Percentiles rank a stretch among this genome's conserved stretches.
Evolutionary conservation across 1,140 invertebrate species (phyloP).

Genomic region (Brachionus rotundiformis): DNA sequence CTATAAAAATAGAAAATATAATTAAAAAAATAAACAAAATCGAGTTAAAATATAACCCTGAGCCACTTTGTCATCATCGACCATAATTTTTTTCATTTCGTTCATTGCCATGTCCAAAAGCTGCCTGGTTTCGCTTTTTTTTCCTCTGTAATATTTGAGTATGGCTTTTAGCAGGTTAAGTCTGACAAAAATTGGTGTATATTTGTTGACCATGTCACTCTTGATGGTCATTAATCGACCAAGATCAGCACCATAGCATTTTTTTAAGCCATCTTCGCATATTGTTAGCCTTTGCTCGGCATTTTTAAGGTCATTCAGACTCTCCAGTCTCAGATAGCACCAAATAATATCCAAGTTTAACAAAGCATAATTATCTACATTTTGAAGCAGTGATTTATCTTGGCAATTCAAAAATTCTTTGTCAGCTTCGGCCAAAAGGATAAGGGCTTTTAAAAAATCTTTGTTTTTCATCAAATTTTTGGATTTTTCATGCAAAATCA

Average conservation of each 20-base stretch:
- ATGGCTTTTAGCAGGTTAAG: slow-evolving; percentile 33
- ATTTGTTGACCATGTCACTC: background rate
- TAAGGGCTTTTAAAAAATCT: slow-evolving; percentile 71
- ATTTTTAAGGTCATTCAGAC: slow-evolving; percentile 72
- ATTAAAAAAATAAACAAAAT: background rate
- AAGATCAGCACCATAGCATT: slow-evolving; percentile 73
- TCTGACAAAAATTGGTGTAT: slow-evolving; percentile 39
- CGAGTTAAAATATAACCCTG: background rate
- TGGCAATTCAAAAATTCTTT: slow-evolving; percentile 67
- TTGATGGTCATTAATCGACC: slow-evolving; percentile 72
- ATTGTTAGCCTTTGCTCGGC: slow-evolving; percentile 68
- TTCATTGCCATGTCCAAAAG: slow-evolving; percentile 1
- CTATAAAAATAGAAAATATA: background rate
- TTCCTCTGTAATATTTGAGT: slow-evolving; percentile 34
- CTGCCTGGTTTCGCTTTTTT: background rate
- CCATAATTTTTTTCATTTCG: slow-evolving; percentile 41
- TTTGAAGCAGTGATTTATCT: background rate
- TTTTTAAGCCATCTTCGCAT: slow-evolving; percentile 71
- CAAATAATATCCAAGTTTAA: slow-evolving; percentile 79
- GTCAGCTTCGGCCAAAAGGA: slow-evolving; percentile 76
- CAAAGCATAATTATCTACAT: slow-evolving; percentile 77
- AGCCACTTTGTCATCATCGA: slow-evolving; percentile 45
- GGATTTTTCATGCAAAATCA: slow-evolving; percentile 77
- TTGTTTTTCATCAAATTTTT: slow-evolving; percentile 69
- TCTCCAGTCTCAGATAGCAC: slow-evolving; percentile 77